Base-by-base conservation (phyloP, 2,113 vertebrate species). In the Illadopsis cleaveri region DNA sequence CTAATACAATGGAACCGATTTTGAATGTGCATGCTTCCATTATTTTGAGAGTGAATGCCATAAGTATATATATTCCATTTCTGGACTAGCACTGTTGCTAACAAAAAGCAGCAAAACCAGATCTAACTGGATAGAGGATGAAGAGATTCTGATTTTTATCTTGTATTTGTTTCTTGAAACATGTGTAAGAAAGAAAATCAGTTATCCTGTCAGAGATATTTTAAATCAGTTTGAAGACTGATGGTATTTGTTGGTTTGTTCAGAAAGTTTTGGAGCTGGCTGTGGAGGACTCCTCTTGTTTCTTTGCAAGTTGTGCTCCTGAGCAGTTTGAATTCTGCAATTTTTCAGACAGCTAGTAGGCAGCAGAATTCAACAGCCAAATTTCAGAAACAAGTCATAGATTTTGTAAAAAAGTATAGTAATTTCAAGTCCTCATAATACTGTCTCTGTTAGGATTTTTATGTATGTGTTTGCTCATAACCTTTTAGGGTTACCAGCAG, bases 401-500 rank as follows among this genome's bases (percentile, higher is more conserved):
- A 38, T 61, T 28, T 13, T 61, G 58, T 61, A 20, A 61, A 61
- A 60, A 40, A 28, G 19, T 28, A 61, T 9, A 61, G 14, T 13
- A 40, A 40, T 61, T 94, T 85, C 6, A 58, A 54, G 5, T 88
- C 8, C 4, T 58, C 40, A 4, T 81, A 37, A 25, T 73, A 48
- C 38, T n/a, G 25, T 64, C 23, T 89, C 53, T 82, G 12, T 62
- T 30, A 10, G 45, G 7, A 54, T 93, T 90, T 80, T 96, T 50
- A 71, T 17, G 15, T 77, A 42, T 3, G 0, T 78, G 12, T 92
- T 90, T 92, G 11, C 76, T 96, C 81, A 62, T 85, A 35, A 58
- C 97, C 77, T 97, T 86, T 40, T 92, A 99, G 99, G 99, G 17
- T 28, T 99, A 62, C 99, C 99, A 61, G 98, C 98, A 51, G 13